Evolutionary conservation across 2,888 invertebrate species (phyloP).

Genomic region (Anaspis maculata): DNA sequence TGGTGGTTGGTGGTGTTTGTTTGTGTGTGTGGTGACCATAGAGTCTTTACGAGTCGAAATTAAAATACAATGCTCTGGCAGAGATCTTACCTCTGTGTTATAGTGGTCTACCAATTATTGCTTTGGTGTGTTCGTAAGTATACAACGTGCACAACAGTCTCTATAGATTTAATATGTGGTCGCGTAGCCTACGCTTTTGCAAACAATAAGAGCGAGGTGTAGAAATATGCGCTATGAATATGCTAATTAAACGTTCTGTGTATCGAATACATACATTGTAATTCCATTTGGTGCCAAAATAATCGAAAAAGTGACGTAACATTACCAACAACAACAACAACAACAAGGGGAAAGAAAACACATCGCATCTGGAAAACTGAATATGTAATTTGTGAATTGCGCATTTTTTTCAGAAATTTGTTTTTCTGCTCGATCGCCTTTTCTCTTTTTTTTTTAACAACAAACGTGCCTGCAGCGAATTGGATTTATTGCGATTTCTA

Average conservation of each 20-base stretch:
- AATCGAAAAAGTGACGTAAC: too few relatives aligned
- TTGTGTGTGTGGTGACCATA: slow-evolving; percentile 32
- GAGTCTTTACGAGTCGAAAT: slow-evolving; percentile 17
- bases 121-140: background rate
- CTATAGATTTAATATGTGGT: slow-evolving; percentile 7
- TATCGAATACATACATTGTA: background rate
- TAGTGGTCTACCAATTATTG: slow-evolving; percentile 14
- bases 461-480: too few relatives aligned
- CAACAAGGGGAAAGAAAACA: too few relatives aligned
- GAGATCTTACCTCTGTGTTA: slow-evolving; percentile 5
- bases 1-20: slow-evolving; percentile 5
- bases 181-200: slow-evolving; percentile 18
- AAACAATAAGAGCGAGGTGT: slow-evolving; percentile 21
- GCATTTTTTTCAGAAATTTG: too few relatives aligned
- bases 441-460: too few relatives aligned
- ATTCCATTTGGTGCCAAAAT: too few relatives aligned
- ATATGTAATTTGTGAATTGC: too few relatives aligned
- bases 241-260: slow-evolving; percentile 13
- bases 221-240: slow-evolving; percentile 22
- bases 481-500: too few relatives aligned
- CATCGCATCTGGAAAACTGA: too few relatives aligned
- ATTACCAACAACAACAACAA: too few relatives aligned
- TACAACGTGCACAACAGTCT: slow-evolving; percentile 1
- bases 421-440: too few relatives aligned
- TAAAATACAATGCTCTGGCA: slow-evolving; percentile 13